These are phyloP conservation scores for Chiloscyllium plagiosum DNA, from an alignment of 2,113 vertebrate genomes.

Conservation along the genomic window DNA sequence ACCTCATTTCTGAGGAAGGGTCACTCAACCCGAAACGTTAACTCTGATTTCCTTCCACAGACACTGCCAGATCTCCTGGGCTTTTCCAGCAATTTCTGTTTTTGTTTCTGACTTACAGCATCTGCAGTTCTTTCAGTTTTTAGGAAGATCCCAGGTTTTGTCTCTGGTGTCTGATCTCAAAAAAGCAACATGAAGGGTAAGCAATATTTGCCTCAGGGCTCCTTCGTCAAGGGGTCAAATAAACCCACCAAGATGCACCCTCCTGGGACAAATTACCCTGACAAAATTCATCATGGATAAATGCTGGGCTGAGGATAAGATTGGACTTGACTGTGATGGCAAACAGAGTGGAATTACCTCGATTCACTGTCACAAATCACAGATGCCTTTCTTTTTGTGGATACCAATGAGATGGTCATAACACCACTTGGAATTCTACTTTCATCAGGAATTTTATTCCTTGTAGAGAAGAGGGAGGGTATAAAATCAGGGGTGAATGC, in stretches of 20 bases:
- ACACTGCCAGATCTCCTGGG: too few relatives aligned
- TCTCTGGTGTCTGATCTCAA: not conserved
- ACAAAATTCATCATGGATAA: not conserved
- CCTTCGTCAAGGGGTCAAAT: not conserved
- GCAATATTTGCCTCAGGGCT: not conserved
- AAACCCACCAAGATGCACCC: not conserved
- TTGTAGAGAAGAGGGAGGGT: not conserved
- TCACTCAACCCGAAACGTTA: too few relatives aligned
- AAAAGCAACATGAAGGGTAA: not conserved
- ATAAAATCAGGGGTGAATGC: not conserved
- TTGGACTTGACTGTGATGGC: not conserved
- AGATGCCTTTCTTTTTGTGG: not conserved
- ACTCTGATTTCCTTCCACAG: too few relatives aligned
- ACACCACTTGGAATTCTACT: not conserved
- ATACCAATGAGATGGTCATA: not conserved
- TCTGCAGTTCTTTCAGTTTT: too few relatives aligned
- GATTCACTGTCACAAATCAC: not conserved
- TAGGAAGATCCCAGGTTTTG: not conserved
- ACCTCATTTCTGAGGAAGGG: too few relatives aligned
- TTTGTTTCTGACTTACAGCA: too few relatives aligned
- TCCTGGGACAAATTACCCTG: not conserved
- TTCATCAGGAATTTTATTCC: not conserved
- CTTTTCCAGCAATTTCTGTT: too few relatives aligned
- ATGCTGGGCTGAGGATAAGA: not conserved
- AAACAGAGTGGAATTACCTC: not conserved